Evolutionary conservation across 2,888 invertebrate genomes (phyloP).

Genomic region (Sminthurinus aureus): DNA sequence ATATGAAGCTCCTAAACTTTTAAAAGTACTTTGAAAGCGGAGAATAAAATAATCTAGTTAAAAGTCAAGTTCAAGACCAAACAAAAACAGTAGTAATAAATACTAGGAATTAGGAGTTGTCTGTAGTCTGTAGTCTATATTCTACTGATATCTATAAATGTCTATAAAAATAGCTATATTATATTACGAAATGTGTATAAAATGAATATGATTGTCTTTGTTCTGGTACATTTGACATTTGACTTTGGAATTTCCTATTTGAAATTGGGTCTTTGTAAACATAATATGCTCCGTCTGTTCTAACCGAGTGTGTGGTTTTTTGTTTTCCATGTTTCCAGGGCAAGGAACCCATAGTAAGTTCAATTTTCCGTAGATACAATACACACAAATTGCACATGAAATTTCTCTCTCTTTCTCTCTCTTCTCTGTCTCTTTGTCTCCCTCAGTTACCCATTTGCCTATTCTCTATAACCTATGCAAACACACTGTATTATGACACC

Average conservation of each 20-base stretch:
- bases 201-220: too few species aligned
- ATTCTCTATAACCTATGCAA: background rate
- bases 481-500: background rate
- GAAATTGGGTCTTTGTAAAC: background rate
- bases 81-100: too few species aligned
- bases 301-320: constrained; percentile 40
- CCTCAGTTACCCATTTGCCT: background rate
- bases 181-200: too few species aligned
- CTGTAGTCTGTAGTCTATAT: too few species aligned
- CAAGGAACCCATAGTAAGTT: constrained; percentile 74
- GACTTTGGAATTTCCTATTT: background rate
- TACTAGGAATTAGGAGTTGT: too few species aligned
- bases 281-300: background rate
- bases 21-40: too few species aligned
- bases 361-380: constrained; percentile 44
- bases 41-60: too few species aligned
- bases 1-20: too few species aligned
- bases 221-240: too few species aligned
- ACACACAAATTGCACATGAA: background rate
- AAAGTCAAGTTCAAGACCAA: background rate
- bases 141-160: too few species aligned
- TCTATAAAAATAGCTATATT: too few species aligned
- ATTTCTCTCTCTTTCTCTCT: constrained; percentile 10
- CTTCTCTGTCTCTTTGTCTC: background rate
- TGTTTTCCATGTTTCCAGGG: constrained; percentile 68